Percentiles rank a stretch among this genome's conserved stretches.
Conservation (phyloP, 2,888 invertebrate species). For the Lithophane socia region DNA sequence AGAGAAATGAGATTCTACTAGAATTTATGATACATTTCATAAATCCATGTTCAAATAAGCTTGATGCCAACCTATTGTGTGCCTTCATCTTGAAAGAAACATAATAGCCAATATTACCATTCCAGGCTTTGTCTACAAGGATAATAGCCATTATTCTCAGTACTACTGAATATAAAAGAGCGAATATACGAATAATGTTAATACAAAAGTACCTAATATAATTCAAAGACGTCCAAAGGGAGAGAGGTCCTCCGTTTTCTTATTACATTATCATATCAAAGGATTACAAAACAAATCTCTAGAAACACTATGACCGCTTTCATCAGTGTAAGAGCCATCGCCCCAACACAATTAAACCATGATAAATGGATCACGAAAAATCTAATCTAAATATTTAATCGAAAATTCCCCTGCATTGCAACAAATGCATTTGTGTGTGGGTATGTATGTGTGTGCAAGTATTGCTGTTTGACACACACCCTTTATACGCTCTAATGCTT, state of each 20-base stretch:
- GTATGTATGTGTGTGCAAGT: conserved; percentile 42
- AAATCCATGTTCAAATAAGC: conserved; percentile 2
- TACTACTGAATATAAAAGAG: conserved; percentile 50
- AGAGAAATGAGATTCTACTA: background rate
- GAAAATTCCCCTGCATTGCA: conserved; percentile 86
- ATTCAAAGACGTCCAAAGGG: conserved; percentile 60
- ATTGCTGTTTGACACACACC: conserved; percentile 58
- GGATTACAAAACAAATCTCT: conserved; percentile 82
- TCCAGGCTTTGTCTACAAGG: conserved; percentile 40
- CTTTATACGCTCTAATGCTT: conserved; percentile 46
- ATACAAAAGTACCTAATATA: conserved; percentile 51
- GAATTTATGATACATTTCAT: background rate
- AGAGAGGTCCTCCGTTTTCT: conserved; percentile 68
- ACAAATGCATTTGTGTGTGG: conserved; percentile 68
- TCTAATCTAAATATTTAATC: conserved; percentile 91
- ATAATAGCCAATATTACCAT: conserved; percentile 46
- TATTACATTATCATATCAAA: conserved; percentile 89
- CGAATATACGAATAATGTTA: conserved; percentile 53
- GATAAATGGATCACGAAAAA: conserved; percentile 90
- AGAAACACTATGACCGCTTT: conserved; percentile 75
- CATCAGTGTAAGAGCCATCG: conserved; percentile 79
- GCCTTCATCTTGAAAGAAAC: conserved; percentile 12
- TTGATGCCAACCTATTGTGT: conserved; percentile 17
- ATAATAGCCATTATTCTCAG: conserved; percentile 50
- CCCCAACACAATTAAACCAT: conserved; percentile 88